Evolutionary conservation across 53 echinoderm and acorn worm species (phyloP).

Genomic region (Paracentrotus lividus): DNA sequence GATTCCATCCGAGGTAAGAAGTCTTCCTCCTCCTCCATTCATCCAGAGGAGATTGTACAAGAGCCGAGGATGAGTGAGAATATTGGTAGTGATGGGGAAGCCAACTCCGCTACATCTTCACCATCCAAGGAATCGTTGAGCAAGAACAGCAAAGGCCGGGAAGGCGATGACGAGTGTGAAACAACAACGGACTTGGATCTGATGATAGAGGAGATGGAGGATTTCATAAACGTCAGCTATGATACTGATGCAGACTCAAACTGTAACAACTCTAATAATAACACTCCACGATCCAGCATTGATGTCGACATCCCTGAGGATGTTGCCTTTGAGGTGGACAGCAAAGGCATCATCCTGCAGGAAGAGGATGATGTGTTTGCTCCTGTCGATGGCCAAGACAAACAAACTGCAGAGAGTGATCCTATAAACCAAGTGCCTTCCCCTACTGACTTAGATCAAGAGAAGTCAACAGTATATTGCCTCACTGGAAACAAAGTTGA

Average conservation of each 20-base stretch:
- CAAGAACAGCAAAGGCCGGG: slow-evolving; percentile 50
- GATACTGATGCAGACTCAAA: slow-evolving; percentile 8
- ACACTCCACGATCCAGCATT: background rate
- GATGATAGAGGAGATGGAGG: slow-evolving; percentile 68
- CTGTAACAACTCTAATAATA: slow-evolving; percentile 55
- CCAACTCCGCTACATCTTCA: background rate
- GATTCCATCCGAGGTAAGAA: slow-evolving; percentile 23
- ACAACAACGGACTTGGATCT: slow-evolving; percentile 22
- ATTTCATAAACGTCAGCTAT: slow-evolving; percentile 41
- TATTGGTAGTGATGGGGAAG: slow-evolving; percentile 49
- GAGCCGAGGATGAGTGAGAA: background rate
- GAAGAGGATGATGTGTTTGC: slow-evolving; percentile 45
- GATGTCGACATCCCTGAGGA: background rate
- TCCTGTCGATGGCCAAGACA: background rate
- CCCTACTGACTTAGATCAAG: slow-evolving; percentile 1
- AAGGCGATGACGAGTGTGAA: slow-evolving; percentile 52
- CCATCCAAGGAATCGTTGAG: slow-evolving; percentile 35
- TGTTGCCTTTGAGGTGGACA: background rate
- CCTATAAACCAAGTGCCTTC: slow-evolving; percentile 58
- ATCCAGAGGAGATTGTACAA: background rate
- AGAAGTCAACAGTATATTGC: slow-evolving; percentile 16
- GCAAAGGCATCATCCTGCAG: background rate
- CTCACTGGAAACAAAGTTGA: slow-evolving; percentile 23
- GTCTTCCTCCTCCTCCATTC: background rate
- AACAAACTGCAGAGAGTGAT: background rate